These are phyloP conservation scores for Muschampia plurimacula DNA, from an alignment of 2,888 invertebrate genomes.

Conservation along the genomic window DNA sequence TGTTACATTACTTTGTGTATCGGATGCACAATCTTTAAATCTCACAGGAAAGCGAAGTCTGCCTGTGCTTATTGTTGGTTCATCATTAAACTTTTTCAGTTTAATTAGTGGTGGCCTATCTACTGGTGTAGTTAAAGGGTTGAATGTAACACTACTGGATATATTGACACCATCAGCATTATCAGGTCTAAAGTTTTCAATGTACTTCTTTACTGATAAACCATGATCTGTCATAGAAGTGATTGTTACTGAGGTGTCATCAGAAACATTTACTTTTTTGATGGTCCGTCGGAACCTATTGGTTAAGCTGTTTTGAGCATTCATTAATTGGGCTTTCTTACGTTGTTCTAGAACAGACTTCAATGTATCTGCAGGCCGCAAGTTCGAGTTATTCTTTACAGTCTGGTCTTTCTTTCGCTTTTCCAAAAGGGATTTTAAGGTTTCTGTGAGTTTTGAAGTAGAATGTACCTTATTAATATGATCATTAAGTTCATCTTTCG, in stretches of 20 bases:
- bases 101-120: conserved; percentile 55
- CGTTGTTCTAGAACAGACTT: conserved; percentile 3
- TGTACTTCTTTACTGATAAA: conserved; percentile 68
- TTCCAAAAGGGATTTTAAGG: conserved; percentile 65
- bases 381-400: neutral
- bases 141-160: conserved; percentile 52
- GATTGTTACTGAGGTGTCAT: conserved; percentile 54
- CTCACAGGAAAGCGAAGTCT: conserved; percentile 61
- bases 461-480: conserved; percentile 64
- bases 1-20: conserved; percentile 49
- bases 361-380: neutral
- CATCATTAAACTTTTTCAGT: conserved; percentile 57
- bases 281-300: conserved; percentile 56
- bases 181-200: conserved; percentile 73
- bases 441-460: conserved; percentile 67
- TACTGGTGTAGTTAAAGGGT: conserved; percentile 38
- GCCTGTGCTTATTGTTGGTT: conserved; percentile 24
- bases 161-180: conserved; percentile 38
- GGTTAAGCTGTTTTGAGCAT: neutral
- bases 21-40: conserved; percentile 52
- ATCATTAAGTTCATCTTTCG: conserved; percentile 54
- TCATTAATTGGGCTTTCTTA: neutral
- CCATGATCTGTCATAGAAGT: conserved; percentile 47
- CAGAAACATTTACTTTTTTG: conserved; percentile 52
- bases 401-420: conserved; percentile 55